Evolutionary conservation across 2,113 vertebrate species (phyloP).

Genomic region (Irena cyanogastra): DNA sequence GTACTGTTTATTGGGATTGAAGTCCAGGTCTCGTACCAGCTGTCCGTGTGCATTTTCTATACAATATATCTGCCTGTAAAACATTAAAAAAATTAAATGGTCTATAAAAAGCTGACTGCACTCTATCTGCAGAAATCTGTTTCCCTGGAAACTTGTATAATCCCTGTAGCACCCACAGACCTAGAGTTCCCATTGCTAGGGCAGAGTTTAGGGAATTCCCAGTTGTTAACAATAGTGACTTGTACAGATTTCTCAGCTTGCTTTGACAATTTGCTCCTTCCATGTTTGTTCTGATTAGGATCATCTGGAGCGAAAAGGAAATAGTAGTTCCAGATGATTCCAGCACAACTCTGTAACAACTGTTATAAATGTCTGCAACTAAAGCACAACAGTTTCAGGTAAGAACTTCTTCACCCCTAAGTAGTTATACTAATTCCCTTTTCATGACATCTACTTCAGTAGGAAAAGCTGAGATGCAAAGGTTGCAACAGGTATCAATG

Average conservation of each 20-base stretch:
- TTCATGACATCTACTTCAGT: not conserved
- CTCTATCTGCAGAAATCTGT: not conserved
- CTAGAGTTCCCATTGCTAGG: not conserved
- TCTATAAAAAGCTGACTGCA: not conserved
- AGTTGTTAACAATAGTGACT: not conserved
- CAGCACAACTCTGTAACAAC: not conserved
- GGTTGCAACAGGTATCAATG: not conserved
- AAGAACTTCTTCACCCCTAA: not conserved
- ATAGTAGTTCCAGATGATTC: not conserved
- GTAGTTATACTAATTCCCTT: not conserved
- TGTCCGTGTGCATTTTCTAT: constrained; percentile 98
- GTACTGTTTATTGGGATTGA: constrained; percentile 99
- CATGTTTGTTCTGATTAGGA: not conserved
- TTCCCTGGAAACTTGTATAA: constrained; percentile 17
- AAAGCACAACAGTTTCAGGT: not conserved
- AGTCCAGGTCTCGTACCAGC: constrained; percentile 96
- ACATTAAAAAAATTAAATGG: not conserved
- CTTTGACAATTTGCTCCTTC: not conserved
- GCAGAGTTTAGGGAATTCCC: constrained; percentile 6
- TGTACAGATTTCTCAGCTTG: not conserved
- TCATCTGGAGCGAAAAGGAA: not conserved
- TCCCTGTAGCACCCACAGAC: not conserved
- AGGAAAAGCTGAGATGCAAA: not conserved
- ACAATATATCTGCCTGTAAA: constrained; percentile 92
- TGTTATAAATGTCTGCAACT: not conserved